phyloP scores from a whole-genome alignment of 1,140 invertebrate genomes.

The Drosophila lowei region DNA sequence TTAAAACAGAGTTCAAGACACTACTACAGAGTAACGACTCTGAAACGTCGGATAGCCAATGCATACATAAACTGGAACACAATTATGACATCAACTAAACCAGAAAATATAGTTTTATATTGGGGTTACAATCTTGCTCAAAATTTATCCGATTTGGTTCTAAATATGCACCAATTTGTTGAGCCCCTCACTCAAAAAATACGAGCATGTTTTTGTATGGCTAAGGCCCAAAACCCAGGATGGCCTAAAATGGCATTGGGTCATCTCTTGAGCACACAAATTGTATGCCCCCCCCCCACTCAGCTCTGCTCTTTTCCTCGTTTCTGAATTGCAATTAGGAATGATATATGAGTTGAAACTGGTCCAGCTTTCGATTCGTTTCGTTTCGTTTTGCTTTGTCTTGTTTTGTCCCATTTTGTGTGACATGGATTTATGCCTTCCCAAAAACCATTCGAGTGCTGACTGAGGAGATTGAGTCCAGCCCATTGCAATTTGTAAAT shows the following conservation, averaged over 20 bases:
- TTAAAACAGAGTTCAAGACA: too few relatives aligned
- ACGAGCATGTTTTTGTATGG: background rate
- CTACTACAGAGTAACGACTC: too few relatives aligned
- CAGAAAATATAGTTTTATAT: too few relatives aligned
- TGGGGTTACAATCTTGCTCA: too few relatives aligned
- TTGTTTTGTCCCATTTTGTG: conserved; percentile 4
- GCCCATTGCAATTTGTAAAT: conserved; percentile 40
- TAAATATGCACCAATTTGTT: too few relatives aligned
- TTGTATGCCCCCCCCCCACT: conserved; percentile 20
- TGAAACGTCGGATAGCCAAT: too few relatives aligned
- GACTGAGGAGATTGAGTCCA: conserved; percentile 6
- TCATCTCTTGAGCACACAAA: conserved; percentile 45
- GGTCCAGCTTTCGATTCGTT: conserved; percentile 37
- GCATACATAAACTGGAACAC: too few relatives aligned
- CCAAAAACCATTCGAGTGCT: conserved; percentile 20
- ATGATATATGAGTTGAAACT: conserved; percentile 49
- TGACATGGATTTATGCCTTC: conserved; percentile 50
- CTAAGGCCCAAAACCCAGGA: conserved; percentile 8
- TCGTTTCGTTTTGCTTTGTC: conserved; percentile 18
- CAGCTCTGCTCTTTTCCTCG: background rate
- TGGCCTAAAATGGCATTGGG: conserved; percentile 27
- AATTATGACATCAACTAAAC: too few relatives aligned
- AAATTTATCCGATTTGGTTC: too few relatives aligned
- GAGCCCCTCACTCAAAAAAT: too few relatives aligned
- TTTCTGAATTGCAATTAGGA: conserved; percentile 52